Evolutionary conservation across 64 coral and sea anemone species (phyloP), one percentile per base, ranked within the genome.

Genomic region (Dendrophyllia cribrosa): DNA sequence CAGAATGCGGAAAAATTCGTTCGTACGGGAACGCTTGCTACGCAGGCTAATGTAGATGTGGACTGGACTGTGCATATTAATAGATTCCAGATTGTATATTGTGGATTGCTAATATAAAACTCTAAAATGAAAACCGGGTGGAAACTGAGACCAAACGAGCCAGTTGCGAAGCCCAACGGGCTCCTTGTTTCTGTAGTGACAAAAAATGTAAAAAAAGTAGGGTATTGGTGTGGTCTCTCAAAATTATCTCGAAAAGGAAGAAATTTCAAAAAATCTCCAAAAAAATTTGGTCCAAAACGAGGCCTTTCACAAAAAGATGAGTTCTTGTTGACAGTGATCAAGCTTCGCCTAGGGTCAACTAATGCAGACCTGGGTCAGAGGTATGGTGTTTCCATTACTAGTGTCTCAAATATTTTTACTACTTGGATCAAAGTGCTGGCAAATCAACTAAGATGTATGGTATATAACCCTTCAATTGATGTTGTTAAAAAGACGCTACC

Each of bases 281-380:
- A 76, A 20, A 76, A 17, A 51, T 76, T 53, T 76, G 44, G 74
- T 9, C 74, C 16, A 51, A 17, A 51, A 51, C 46, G 74, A 76
- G 14, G 46, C 17, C 74, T 76, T 11, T 7, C 74, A 52, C 74
- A 76, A n/a, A 51, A 51, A 51, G 48, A 52, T 49, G 74, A 76
- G 12, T 45, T 74, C 43, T 51, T 76, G 16, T 19, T 51, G 46
- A 76, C 48, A 51, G 19, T 76, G 47, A 76, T 53, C 4, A 76
- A 74, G 17, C 48, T 53, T 76, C 19, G 74, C 24, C 74, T 76
- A 53, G 85, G 86, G 19, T 88, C 66, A 47, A 4, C 88, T 59
- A 79, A 90, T 79, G 78, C 78, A 67, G 89, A 85, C 58, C 59
- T 91, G 20, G 78, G 66, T 48, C 45, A 90, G 20, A 66, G 76